Evolutionary conservation across 2,797 vertebrate species (phyloP), one percentile per base, ranked within the genome.

Genomic region (Pangasius djambal): DNA sequence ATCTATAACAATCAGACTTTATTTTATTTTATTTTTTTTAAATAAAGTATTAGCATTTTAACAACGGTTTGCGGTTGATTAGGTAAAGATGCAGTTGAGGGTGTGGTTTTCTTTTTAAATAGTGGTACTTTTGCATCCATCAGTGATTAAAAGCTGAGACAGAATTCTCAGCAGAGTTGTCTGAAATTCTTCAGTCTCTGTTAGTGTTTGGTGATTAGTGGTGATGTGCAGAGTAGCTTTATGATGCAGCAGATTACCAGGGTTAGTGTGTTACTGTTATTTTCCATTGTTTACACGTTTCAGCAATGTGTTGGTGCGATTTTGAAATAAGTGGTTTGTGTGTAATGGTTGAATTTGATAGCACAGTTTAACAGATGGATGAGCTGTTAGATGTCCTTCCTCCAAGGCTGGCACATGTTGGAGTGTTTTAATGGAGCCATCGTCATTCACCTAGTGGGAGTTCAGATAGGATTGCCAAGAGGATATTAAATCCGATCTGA

Each of bases 401-500:
- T 82, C 28, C 2, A 52, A 74, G 87, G 7, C 65, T 67, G 34
- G 61, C 44, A 79, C 83, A 85, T 59, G 50, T 18, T 85, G 59
- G 16, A 57, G 8, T 22, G 48, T 25, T 86, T 69, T 61, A 40
- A 77, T 88, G 31, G 40, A 61, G 55, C 2, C 74, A 34, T 69
- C 37, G 10, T 83, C 3, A n/a, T 72, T 86, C 87, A 59, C 87
- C 6, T 81, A 57, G 69, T 37, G 25, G 67, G 79, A 85, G 52
- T 57, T 89, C 65, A 22, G 5, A 67, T 25, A 37, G 61, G 40
- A 40, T 48, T 87, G 87, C 86, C 88, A 90, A 88, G 83, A 85
- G 82, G 87, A 89, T 91, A 83, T 90, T 89, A 88, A 84, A 88
- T 85, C 77, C 84, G 74, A 84, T 75, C 74, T 90, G 90, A 91